Evolutionary conservation across 2,113 vertebrate genomes (phyloP).

Genomic region (Motacilla tschutschensis): DNA sequence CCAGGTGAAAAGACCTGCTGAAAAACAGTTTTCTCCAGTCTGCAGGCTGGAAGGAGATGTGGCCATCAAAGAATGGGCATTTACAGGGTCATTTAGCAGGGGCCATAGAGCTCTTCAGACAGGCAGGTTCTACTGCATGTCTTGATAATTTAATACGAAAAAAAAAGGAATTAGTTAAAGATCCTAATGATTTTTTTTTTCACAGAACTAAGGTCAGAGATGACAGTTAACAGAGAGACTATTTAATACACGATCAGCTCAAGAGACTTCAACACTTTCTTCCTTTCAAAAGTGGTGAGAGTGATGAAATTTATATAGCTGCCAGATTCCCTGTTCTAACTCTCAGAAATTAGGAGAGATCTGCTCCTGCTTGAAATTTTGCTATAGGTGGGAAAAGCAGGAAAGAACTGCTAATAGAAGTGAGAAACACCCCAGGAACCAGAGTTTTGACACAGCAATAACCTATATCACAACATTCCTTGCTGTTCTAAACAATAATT

Average conservation of each 20-base stretch:
- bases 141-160: neutral
- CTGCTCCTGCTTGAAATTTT: neutral
- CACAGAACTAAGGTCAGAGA: neutral
- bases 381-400: neutral
- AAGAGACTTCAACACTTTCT: neutral
- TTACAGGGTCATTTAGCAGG: slow-evolving; percentile 34
- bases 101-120: neutral
- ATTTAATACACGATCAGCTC: neutral
- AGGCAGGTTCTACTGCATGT: slow-evolving; percentile 1
- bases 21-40: neutral
- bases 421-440: neutral
- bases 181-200: neutral
- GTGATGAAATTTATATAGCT: neutral
- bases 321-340: neutral
- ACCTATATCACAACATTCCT: neutral
- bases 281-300: neutral
- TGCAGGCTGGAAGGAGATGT: neutral
- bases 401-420: neutral
- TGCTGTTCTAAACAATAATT: neutral
- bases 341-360: neutral
- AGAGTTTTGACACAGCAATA: neutral
- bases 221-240: neutral
- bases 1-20: neutral
- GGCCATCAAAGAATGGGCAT: slow-evolving; percentile 8
- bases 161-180: neutral